Evolutionary conservation across 2,113 vertebrate genomes (phyloP), one percentile per base, ranked within the genome.

Genomic region (Maccullochella peelii): DNA sequence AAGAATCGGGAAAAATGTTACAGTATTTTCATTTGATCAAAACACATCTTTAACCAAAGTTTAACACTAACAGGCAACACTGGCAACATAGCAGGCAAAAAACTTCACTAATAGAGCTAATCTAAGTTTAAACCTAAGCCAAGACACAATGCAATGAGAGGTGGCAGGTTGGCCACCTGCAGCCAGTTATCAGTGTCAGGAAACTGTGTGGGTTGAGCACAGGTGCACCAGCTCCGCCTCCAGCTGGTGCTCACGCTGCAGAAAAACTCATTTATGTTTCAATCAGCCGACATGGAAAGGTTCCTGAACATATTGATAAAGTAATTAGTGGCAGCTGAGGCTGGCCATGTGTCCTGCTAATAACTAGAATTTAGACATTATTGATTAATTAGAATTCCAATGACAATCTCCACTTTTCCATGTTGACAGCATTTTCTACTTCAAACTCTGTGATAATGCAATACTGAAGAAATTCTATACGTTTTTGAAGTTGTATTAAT

Each of bases 211-310:
- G 50, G 14, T 67, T 44, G 2, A 49, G 42, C 66, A 7, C 52
- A 68, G 79, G 25, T 73, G 84, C 78, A 52, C 2, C 68, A 58
- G 76, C 44, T 63, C 72, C 7, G 5, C 10, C 75, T 25, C 23
- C 72, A 65, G 50, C 73, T 40, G 69, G 33, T 14, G 54, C 69
- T 61, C 52, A 33, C 0, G 36, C 68, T n/a, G 0, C 0, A 0
- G 4, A 38, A 63, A 33, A 79, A n/a, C 67, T 61, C 33, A 16
- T 66, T 42, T 42, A 12, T 66, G 11, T 16, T 66, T 42, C 11
- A n/a, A 15, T 42, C 38, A 40, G 62, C 61, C 36, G 2, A 14
- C 1, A 47, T 27, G 15, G 27, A 44, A 27, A 67, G 0, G 27
- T 27, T 27, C n/a, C 40, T 47, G 33, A 63, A 14, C 33, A 1